Evolutionary conservation across 2,797 vertebrate species (phyloP).

Genomic region (Enteromius anoplus): DNA sequence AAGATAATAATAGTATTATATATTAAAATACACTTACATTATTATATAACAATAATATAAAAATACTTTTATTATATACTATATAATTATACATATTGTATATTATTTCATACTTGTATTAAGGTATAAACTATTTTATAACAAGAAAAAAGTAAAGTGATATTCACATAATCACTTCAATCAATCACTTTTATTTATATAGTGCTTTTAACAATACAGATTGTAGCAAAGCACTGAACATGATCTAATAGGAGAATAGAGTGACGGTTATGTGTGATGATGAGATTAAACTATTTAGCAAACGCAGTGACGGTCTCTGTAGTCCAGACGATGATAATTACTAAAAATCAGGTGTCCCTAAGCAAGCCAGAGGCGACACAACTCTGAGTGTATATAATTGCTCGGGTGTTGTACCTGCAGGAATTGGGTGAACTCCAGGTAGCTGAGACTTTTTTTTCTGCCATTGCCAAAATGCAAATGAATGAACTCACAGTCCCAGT

Average conservation of each 20-base stretch:
- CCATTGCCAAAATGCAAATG: constrained; percentile 95
- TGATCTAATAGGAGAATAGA: no score
- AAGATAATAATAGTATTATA: background rate
- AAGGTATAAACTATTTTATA: background rate
- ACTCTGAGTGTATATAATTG: background rate
- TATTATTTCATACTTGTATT: background rate
- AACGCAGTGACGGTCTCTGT: no score
- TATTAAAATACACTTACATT: background rate
- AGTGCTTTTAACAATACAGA: no score
- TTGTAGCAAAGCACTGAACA: no score
- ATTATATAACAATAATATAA: background rate
- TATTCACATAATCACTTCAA: background rate
- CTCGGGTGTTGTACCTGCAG: constrained; percentile 82
- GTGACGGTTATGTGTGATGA: no score
- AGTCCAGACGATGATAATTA: no score
- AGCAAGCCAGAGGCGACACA: no score
- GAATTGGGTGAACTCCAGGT: constrained; percentile 97
- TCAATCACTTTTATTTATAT: no score
- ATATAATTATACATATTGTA: no score
- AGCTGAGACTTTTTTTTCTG: constrained; percentile 92
- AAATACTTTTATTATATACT: background rate
- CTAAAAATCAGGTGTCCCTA: no score
- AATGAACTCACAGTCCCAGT: constrained; percentile 98
- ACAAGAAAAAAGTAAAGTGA: background rate
- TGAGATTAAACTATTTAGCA: no score